Conservation (phyloP, 2,797 vertebrate genomes). For the Micropoecilia bifurca region DNA sequence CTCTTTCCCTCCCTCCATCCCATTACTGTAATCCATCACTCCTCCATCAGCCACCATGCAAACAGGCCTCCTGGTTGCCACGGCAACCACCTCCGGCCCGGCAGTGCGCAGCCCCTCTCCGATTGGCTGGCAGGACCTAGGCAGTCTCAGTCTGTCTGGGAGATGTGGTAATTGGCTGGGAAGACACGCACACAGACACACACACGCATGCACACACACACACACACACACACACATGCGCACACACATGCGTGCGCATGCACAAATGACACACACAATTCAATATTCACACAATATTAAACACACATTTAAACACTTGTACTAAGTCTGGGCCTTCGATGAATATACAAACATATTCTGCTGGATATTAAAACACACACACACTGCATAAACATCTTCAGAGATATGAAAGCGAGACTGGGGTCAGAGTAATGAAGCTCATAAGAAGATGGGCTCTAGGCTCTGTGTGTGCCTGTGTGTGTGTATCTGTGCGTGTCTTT, state of each 20-base stretch:
- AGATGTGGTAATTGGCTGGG: conserved; percentile 87
- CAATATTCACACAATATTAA: conserved; percentile 46
- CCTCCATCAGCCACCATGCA: conserved; percentile 86
- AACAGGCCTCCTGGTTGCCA: conserved; percentile 85
- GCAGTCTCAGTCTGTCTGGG: conserved; percentile 85
- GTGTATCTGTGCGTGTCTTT: conserved; percentile 26
- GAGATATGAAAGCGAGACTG: conserved; percentile 70
- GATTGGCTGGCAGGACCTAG: conserved; percentile 82
- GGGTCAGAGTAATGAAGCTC: conserved; percentile 79
- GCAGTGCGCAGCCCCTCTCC: conserved; percentile 77
- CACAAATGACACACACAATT: conserved; percentile 37
- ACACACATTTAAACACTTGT: conserved; percentile 30
- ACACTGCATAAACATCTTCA: conserved; percentile 60
- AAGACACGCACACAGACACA: conserved; percentile 68
- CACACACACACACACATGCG: conserved; percentile 24
- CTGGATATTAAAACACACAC: conserved; percentile 44
- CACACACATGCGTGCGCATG: conserved; percentile 20
- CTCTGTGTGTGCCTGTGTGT: conserved; percentile 44
- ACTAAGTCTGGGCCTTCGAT: conserved; percentile 52
- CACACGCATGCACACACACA: conserved; percentile 32
- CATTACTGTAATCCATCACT: conserved; percentile 90
- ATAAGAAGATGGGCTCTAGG: conserved; percentile 65
- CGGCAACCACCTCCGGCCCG: conserved; percentile 84
- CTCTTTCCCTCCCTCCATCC: conserved; percentile 65
- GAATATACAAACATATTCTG: conserved; percentile 51